These are phyloP conservation scores for Pangasius krempfi DNA, from an alignment of 2,797 vertebrate genomes.

Conservation along the genomic window DNA sequence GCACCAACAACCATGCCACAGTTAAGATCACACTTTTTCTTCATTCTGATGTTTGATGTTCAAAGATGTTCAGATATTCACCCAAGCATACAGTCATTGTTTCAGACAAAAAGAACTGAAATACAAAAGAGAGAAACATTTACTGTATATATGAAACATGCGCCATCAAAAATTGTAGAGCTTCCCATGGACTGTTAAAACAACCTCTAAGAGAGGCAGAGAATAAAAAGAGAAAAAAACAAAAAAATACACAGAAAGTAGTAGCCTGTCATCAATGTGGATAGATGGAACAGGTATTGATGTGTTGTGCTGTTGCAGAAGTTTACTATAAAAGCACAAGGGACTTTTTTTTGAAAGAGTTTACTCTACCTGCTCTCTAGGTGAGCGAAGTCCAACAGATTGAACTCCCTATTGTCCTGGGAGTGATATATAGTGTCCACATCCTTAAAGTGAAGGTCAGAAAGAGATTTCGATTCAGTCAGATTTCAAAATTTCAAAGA, in stretches of 20 bases:
- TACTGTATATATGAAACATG: too few species aligned
- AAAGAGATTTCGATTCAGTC: background rate
- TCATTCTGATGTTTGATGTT: too few species aligned
- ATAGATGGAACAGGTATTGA: background rate
- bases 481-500: too few species aligned
- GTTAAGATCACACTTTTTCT: too few species aligned
- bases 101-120: too few species aligned
- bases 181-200: too few species aligned
- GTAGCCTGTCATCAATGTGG: background rate
- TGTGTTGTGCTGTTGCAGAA: background rate
- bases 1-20: too few species aligned
- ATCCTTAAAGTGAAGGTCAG: conserved; percentile 73
- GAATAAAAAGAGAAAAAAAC: background rate
- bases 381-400: conserved; percentile 90
- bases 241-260: background rate
- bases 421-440: conserved; percentile 95
- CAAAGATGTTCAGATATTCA: too few species aligned
- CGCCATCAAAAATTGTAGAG: too few species aligned
- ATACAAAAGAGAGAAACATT: too few species aligned
- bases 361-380: conserved; percentile 84
- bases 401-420: conserved; percentile 91
- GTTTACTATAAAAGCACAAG: background rate
- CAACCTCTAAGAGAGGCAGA: background rate
- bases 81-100: too few species aligned
- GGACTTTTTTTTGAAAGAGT: background rate